Percentiles rank a stretch among this genome's conserved stretches.
These are phyloP conservation scores for Crocodylus rhombifer DNA, from an alignment of 2,797 vertebrate genomes.

Conservation along the genomic window DNA sequence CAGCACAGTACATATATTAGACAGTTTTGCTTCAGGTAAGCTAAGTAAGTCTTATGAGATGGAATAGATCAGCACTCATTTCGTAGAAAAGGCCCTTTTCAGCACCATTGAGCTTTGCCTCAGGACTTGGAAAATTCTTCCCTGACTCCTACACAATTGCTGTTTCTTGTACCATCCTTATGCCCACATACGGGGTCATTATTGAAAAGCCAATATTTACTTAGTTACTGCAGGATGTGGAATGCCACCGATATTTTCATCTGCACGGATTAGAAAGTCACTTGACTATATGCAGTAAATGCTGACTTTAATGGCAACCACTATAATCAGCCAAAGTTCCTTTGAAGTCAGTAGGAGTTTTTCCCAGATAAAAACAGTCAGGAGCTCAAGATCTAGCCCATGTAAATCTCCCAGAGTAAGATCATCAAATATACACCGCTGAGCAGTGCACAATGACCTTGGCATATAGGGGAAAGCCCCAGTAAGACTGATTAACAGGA, in stretches of 20 bases:
- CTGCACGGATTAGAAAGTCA: not conserved
- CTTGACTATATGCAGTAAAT: slow-evolving; percentile 26
- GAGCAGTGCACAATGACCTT: slow-evolving; percentile 23
- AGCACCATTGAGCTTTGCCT: slow-evolving; percentile 2
- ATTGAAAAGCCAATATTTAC: slow-evolving; percentile 47
- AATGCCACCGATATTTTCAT: slow-evolving; percentile 3
- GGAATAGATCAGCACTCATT: slow-evolving; percentile 38
- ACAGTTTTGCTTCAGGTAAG: slow-evolving; percentile 37
- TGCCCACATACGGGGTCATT: slow-evolving; percentile 39
- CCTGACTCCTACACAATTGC: slow-evolving; percentile 38
- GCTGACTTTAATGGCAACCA: slow-evolving; percentile 12
- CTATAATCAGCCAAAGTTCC: slow-evolving; percentile 7
- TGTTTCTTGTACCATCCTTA: slow-evolving; percentile 59
- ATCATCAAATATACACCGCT: not conserved
- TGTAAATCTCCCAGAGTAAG: slow-evolving; percentile 43
- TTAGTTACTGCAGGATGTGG: not conserved
- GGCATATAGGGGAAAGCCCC: not conserved
- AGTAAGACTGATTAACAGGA: not conserved
- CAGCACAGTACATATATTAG: not conserved
- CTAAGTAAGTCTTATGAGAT: slow-evolving; percentile 20
- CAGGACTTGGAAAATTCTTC: slow-evolving; percentile 49
- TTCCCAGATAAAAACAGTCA: not conserved
- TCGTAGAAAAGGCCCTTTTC: not conserved
- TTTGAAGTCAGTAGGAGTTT: slow-evolving; percentile 39
- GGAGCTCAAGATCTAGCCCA: slow-evolving; percentile 4